Evolutionary conservation across 2,888 invertebrate genomes (phyloP).

Genomic region (Leptinotarsa juncta): DNA sequence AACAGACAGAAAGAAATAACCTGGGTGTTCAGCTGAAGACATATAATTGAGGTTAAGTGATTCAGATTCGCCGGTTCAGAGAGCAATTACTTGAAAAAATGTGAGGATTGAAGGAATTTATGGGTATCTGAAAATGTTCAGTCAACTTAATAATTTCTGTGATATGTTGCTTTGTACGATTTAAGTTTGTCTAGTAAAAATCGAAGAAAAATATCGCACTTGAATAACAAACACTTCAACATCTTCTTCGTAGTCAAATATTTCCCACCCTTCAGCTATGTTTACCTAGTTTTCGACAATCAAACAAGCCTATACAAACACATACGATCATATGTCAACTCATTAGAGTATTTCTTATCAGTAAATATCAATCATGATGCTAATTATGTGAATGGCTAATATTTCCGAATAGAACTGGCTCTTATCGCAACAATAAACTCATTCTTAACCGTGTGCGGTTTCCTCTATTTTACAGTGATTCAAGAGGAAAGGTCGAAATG

Average conservation of each 20-base stretch:
- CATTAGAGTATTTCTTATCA: not conserved
- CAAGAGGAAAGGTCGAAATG: not conserved
- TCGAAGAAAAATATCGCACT: no score
- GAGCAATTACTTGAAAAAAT: no score
- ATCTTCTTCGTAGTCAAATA: no score
- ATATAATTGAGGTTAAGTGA: constrained; percentile 1
- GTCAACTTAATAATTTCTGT: no score
- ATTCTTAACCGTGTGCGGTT: not conserved
- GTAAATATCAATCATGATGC: not conserved
- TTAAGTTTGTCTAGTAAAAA: no score
- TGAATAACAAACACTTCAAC: no score
- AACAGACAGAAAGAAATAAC: not conserved
- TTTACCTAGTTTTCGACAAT: not conserved
- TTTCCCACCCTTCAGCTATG: no score
- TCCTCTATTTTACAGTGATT: not conserved
- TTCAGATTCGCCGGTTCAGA: not conserved
- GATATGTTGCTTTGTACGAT: no score
- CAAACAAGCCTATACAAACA: not conserved
- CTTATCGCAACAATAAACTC: not conserved
- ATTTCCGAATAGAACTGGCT: not conserved
- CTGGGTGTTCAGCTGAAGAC: not conserved
- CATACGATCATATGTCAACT: not conserved
- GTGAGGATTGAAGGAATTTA: no score
- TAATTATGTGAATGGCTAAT: constrained; percentile 11
- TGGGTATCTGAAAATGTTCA: no score